Percentiles rank a stretch among this genome's conserved stretches.
Evolutionary conservation across 2,113 vertebrate species (phyloP).

Genomic region (Sorex araneus): DNA sequence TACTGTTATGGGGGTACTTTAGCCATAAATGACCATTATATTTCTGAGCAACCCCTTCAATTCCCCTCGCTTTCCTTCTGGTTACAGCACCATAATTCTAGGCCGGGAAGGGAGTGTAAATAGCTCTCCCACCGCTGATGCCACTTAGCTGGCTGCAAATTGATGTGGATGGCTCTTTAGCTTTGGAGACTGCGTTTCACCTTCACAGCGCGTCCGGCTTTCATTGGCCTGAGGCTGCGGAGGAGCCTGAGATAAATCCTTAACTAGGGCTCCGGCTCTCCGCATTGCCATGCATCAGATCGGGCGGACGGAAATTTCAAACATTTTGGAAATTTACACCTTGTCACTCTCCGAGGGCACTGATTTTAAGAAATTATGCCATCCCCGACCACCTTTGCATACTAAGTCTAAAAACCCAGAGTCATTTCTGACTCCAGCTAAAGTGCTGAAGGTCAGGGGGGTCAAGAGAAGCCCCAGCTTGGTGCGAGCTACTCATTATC

Average conservation of each 20-base stretch:
- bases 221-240: constrained; percentile 86
- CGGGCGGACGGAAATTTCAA: constrained; percentile 86
- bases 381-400: constrained; percentile 80
- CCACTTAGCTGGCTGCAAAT: constrained; percentile 88
- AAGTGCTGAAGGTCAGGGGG: constrained; percentile 85
- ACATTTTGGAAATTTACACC: constrained; percentile 87
- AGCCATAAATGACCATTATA: constrained; percentile 81
- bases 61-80: constrained; percentile 63
- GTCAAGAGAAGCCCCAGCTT: constrained; percentile 78
- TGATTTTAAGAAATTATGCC: constrained; percentile 83
- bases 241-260: constrained; percentile 88
- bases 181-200: constrained; percentile 87
- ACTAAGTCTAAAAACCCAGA: constrained; percentile 82
- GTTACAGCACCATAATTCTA: constrained; percentile 77
- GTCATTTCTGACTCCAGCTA: constrained; percentile 71
- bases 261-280: constrained; percentile 83
- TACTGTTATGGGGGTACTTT: constrained; percentile 66
- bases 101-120: constrained; percentile 68
- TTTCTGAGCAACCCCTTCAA: constrained; percentile 82
- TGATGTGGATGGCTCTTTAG: constrained; percentile 87
- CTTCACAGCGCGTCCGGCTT: constrained; percentile 81
- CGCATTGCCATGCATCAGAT: constrained; percentile 82
- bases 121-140: constrained; percentile 87
- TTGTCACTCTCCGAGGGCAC: constrained; percentile 87
- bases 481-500: constrained; percentile 77